Percentiles rank a stretch among this genome's conserved stretches.
phyloP scores from a whole-genome alignment of 35 echinoderm and acorn worm species.

The Heliocidaris tuberculata region DNA sequence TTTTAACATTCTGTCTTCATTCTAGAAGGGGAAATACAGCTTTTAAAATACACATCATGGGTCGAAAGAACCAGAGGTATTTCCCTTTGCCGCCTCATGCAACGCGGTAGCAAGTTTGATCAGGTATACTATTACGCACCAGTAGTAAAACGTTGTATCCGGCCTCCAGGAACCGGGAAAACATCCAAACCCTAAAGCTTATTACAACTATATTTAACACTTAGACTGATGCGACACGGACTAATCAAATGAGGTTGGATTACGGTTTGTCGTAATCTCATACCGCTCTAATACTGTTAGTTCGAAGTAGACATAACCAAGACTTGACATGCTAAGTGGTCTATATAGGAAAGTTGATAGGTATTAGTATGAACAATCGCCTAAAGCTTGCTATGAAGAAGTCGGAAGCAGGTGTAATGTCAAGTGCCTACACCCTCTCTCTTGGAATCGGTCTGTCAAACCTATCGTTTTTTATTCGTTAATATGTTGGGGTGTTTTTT shows the following conservation, averaged over 20 bases:
- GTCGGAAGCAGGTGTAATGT: neutral
- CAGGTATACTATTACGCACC: neutral
- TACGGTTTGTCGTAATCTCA: neutral
- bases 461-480: too few species aligned
- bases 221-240: slow-evolving; percentile 11
- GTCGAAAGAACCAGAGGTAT: neutral
- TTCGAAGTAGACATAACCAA: neutral
- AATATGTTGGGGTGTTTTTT: neutral
- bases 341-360: neutral
- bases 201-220: slow-evolving; percentile 27
- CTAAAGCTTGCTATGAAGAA: neutral
- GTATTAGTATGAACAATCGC: neutral
- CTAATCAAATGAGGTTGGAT: slow-evolving; percentile 24
- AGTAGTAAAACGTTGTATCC: neutral
- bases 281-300: slow-evolving; percentile 28
- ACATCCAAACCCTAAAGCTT: slow-evolving; percentile 4
- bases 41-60: neutral
- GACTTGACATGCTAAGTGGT: slow-evolving; percentile 6
- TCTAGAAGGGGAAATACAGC: neutral
- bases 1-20: neutral
- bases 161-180: neutral
- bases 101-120: neutral
- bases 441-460: neutral
- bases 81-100: neutral
- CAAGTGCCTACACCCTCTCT: neutral